A percentile compares a stretch with the other conserved stretches of the same genome.
These are phyloP conservation scores for Cichlasoma orientale DNA, from an alignment of 2,797 vertebrate genomes.

Conservation along the genomic window DNA sequence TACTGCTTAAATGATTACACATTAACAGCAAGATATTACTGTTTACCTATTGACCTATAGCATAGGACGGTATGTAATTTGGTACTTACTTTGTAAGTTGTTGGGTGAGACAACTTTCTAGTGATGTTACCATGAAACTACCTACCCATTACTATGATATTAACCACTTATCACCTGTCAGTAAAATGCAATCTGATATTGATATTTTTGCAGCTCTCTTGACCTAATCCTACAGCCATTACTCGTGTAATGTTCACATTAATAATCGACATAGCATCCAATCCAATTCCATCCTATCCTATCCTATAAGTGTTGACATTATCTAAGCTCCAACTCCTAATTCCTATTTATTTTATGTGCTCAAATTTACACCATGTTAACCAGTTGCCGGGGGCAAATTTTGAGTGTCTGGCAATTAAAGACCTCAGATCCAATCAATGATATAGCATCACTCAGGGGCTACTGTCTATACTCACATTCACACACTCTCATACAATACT, in stretches of 20 bases:
- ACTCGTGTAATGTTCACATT: not conserved
- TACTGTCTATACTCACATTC: not conserved
- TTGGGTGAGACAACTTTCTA: not conserved
- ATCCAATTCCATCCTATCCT: not conserved
- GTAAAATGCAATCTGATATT: not conserved
- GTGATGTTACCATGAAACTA: not conserved
- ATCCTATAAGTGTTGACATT: slow-evolving; percentile 6
- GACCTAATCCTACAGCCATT: not conserved
- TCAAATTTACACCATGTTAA: slow-evolving; percentile 46
- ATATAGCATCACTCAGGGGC: slow-evolving; percentile 37
- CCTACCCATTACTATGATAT: not conserved
- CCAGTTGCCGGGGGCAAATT: slow-evolving; percentile 39
- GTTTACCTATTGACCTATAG: not conserved
- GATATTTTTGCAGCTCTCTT: not conserved
- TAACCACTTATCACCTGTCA: not conserved
- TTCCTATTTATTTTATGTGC: slow-evolving; percentile 50
- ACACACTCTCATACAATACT: not conserved
- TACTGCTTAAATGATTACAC: not conserved
- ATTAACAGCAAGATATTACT: not conserved
- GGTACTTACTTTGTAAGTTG: not conserved
- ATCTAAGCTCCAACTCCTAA: slow-evolving; percentile 36
- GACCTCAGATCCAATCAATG: slow-evolving; percentile 51
- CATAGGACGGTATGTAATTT: accelerated
- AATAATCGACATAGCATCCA: not conserved
- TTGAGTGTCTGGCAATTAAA: slow-evolving; percentile 56